phyloP scores from a whole-genome alignment of 1,140 invertebrate species.

The Panulirus ornatus region DNA sequence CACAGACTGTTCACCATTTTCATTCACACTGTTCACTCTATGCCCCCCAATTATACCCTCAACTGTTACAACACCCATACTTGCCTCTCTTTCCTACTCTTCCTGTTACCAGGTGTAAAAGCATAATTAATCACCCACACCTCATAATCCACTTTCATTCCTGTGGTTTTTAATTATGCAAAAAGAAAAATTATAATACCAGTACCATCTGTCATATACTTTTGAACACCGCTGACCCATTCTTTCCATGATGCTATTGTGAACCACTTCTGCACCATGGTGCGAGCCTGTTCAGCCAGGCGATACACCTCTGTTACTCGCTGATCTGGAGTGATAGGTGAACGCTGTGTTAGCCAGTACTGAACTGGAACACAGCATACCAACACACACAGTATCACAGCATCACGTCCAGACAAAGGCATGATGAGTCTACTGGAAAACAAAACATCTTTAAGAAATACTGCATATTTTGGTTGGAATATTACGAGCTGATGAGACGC shows the following conservation, averaged over 20 bases:
- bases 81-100: too few relatives aligned
- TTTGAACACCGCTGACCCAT: constrained; percentile 26
- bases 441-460: background rate
- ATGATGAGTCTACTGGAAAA: constrained; percentile 15
- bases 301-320: constrained; percentile 30
- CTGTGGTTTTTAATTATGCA: constrained; percentile 6
- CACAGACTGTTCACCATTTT: too few relatives aligned
- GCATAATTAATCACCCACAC: too few relatives aligned
- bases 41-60: too few relatives aligned
- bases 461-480: too few relatives aligned
- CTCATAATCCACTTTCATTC: too few relatives aligned
- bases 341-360: constrained; percentile 48
- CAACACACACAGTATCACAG: constrained; percentile 55
- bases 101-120: too few relatives aligned
- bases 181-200: background rate
- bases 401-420: constrained; percentile 49
- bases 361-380: constrained; percentile 66
- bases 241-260: constrained; percentile 31
- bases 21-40: too few relatives aligned
- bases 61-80: too few relatives aligned
- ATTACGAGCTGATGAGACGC: too few relatives aligned
- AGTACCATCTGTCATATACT: constrained; percentile 33
- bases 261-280: constrained; percentile 7
- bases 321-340: constrained; percentile 33
- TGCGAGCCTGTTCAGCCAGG: background rate